phyloP scores from a whole-genome alignment of 2,888 invertebrate genomes.

The Mythimna loreyi region DNA sequence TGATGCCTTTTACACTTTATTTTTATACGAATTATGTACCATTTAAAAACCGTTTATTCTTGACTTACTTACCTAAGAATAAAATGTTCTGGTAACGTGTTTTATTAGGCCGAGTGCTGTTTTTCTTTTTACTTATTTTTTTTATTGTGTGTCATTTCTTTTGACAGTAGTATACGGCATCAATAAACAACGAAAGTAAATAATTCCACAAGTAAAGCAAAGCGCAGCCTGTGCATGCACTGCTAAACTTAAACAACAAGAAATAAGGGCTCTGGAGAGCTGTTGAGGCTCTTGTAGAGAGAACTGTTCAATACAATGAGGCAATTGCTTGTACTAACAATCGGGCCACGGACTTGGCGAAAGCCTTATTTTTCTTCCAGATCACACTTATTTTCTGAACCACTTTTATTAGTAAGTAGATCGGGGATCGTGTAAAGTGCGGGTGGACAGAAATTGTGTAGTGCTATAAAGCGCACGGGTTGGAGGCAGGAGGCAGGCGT shows the following conservation, averaged over 20 bases:
- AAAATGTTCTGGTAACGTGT: not conserved
- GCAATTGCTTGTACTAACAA: conserved; percentile 79
- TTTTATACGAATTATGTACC: conserved; percentile 3
- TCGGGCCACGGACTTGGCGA: conserved; percentile 54
- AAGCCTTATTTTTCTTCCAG: conserved; percentile 41
- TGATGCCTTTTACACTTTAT: conserved; percentile 14
- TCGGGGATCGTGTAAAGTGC: conserved; percentile 71
- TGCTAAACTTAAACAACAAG: conserved; percentile 68
- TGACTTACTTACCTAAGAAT: not conserved
- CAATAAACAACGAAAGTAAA: conserved; percentile 1
- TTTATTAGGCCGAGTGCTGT: not conserved
- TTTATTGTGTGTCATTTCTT: not conserved
- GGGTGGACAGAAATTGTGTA: conserved; percentile 80
- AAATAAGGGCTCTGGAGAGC: conserved; percentile 67
- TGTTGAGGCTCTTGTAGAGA: conserved; percentile 66
- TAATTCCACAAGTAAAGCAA: conserved; percentile 47
- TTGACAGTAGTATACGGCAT: not conserved
- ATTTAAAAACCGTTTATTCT: conserved; percentile 1
- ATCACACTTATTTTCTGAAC: conserved; percentile 65
- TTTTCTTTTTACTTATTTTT: not conserved
- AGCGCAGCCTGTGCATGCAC: conserved; percentile 28
- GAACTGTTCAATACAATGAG: conserved; percentile 76
- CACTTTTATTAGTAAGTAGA: conserved; percentile 75
- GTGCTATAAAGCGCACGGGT: conserved; percentile 77
- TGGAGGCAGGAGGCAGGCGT: conserved; percentile 78